Conservation (phyloP, 1,140 invertebrate genomes). For the Calliopsis andreniformis region DNA sequence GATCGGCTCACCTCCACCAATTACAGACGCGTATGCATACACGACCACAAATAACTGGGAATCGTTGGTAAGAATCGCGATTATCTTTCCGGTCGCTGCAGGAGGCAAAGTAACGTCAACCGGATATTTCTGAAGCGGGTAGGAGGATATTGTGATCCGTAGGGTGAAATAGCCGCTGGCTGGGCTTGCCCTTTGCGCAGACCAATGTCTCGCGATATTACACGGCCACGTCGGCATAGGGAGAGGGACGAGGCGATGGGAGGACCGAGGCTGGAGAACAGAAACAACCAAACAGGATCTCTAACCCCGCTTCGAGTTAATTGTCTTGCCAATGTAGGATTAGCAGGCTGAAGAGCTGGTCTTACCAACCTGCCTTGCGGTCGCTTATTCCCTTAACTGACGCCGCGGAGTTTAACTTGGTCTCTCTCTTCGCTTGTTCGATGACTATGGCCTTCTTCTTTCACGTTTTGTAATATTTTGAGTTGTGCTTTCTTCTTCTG, state of each 20-base stretch:
- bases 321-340: conserved; percentile 74
- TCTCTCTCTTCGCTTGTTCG: background rate
- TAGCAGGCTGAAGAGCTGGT: conserved; percentile 60
- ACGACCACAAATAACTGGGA: conserved; percentile 22
- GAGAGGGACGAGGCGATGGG: conserved; percentile 23
- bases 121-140: conserved; percentile 50
- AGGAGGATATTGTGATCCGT: conserved; percentile 64
- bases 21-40: background rate
- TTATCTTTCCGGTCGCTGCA: conserved; percentile 54
- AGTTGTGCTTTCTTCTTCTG: no score
- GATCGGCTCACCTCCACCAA: conserved; percentile 29
- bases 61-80: conserved; percentile 57
- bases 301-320: conserved; percentile 69
- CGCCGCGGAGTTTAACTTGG: conserved; percentile 23
- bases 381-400: conserved; percentile 34
- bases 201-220: conserved; percentile 60
- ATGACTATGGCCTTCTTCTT: background rate
- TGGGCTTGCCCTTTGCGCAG: conserved; percentile 21
- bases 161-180: conserved; percentile 18
- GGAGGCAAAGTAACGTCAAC: conserved; percentile 37
- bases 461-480: no score
- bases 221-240: conserved; percentile 24
- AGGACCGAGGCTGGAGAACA: conserved; percentile 20
- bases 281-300: conserved; percentile 58
- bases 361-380: conserved; percentile 45